These are phyloP conservation scores for Epinotia brunnichana DNA, from an alignment of 2,888 invertebrate species.

Conservation along the genomic window DNA sequence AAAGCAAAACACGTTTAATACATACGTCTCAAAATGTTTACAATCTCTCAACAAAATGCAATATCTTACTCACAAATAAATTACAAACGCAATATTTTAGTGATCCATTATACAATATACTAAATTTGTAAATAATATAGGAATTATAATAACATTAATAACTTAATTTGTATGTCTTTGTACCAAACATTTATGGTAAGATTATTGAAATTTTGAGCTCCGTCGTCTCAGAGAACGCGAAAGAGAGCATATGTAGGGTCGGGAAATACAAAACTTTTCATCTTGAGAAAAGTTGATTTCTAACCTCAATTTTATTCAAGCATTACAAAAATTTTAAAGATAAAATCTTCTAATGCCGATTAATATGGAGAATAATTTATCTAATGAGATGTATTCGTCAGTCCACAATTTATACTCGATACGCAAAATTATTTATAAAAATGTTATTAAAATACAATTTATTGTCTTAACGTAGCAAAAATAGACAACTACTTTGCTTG, in stretches of 20 bases:
- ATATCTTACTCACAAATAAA: constrained; percentile 76
- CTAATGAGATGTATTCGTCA: constrained; percentile 39
- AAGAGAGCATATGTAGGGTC: constrained; percentile 67
- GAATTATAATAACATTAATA: constrained; percentile 77
- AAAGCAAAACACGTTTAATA: constrained; percentile 65
- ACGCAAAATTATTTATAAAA: constrained; percentile 15
- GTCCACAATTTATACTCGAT: constrained; percentile 28
- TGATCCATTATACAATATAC: constrained; percentile 57
- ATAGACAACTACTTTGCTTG: constrained; percentile 10
- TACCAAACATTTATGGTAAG: constrained; percentile 75
- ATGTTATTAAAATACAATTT: constrained; percentile 26
- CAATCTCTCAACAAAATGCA: constrained; percentile 75
- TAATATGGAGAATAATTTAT: constrained; percentile 12
- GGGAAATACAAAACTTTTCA: constrained; percentile 72
- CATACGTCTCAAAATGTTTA: constrained; percentile 67
- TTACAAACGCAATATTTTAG: constrained; percentile 66
- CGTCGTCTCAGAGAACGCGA: constrained; percentile 54
- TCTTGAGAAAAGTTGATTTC: constrained; percentile 72
- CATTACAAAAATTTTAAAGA: constrained; percentile 74
- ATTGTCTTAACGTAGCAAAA: constrained; percentile 34
- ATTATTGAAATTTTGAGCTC: constrained; percentile 64
- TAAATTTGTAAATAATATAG: constrained; percentile 75
- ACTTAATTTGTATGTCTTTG: constrained; percentile 81
- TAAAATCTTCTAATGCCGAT: constrained; percentile 69
- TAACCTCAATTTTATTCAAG: constrained; percentile 58